Percentiles rank a stretch among this genome's conserved stretches.
These are phyloP conservation scores for Hafferia zeledoni DNA, from an alignment of 2,797 vertebrate species.

Conservation along the genomic window DNA sequence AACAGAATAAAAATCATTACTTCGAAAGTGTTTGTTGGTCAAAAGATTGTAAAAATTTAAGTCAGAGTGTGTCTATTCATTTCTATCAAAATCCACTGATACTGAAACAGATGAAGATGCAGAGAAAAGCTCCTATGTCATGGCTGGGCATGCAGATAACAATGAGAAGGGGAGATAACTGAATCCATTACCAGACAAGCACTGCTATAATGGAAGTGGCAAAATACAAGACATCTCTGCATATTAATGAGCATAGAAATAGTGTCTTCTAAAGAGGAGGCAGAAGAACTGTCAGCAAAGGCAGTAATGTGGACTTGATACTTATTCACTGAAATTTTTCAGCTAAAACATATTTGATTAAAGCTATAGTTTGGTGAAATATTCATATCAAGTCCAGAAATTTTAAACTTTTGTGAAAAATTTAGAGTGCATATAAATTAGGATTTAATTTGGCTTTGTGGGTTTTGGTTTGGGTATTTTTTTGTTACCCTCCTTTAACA, in stretches of 20 bases:
- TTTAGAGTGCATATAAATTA: not conserved
- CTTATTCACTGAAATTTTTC: not conserved
- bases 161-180: not conserved
- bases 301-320: not conserved
- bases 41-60: not conserved
- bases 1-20: not conserved
- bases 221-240: not conserved
- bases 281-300: not conserved
- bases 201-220: not conserved
- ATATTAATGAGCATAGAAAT: not conserved
- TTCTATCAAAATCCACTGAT: not conserved
- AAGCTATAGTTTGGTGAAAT: not conserved
- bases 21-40: not conserved
- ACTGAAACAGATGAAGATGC: not conserved
- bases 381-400: not conserved
- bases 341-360: not conserved
- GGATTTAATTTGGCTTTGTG: not conserved
- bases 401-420: not conserved
- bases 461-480: not conserved
- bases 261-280: not conserved
- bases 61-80: not conserved
- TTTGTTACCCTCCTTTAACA: not conserved
- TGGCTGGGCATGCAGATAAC: not conserved
- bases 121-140: not conserved
- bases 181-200: not conserved